Conservation (phyloP, 1,140 invertebrate species). For the Zaprionus kolodkinae region DNA sequence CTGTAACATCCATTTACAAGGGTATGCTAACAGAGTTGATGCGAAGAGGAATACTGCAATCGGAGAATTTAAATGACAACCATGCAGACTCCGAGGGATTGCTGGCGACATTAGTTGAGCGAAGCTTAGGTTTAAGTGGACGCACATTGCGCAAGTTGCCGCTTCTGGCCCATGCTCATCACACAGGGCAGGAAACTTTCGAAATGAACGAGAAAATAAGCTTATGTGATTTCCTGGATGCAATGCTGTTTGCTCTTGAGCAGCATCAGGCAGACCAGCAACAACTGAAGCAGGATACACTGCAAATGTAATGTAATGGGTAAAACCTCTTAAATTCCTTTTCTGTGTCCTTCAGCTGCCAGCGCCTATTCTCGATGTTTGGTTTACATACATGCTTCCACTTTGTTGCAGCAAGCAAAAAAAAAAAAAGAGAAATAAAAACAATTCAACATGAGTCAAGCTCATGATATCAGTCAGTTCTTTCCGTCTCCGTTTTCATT, state of each 20-base stretch:
- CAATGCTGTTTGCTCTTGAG: constrained; percentile 72
- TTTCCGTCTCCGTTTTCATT: constrained; percentile 40
- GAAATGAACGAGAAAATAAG: constrained; percentile 63
- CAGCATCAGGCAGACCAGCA: constrained; percentile 68
- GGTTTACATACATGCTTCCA: constrained; percentile 30
- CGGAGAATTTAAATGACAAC: constrained; percentile 66
- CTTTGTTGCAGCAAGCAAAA: constrained; percentile 36
- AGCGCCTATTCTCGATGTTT: constrained; percentile 26
- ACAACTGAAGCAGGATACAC: constrained; percentile 46
- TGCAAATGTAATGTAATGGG: background rate
- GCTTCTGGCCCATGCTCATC: constrained; percentile 91
- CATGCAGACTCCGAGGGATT: constrained; percentile 77
- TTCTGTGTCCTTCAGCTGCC: constrained; percentile 27
- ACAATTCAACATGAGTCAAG: constrained; percentile 7
- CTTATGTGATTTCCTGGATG: constrained; percentile 75
- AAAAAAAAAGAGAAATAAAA: constrained; percentile 12
- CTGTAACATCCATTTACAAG: constrained; percentile 93
- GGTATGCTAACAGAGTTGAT: constrained; percentile 93
- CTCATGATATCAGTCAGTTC: background rate
- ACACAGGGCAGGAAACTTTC: constrained; percentile 62
- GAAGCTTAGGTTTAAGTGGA: constrained; percentile 92
- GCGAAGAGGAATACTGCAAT: constrained; percentile 85
- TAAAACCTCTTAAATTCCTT: background rate
- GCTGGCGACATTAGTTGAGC: constrained; percentile 85
- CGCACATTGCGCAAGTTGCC: constrained; percentile 94